Evolutionary conservation across 2,888 invertebrate genomes (phyloP).

Genomic region (Adelphocoris suturalis): DNA sequence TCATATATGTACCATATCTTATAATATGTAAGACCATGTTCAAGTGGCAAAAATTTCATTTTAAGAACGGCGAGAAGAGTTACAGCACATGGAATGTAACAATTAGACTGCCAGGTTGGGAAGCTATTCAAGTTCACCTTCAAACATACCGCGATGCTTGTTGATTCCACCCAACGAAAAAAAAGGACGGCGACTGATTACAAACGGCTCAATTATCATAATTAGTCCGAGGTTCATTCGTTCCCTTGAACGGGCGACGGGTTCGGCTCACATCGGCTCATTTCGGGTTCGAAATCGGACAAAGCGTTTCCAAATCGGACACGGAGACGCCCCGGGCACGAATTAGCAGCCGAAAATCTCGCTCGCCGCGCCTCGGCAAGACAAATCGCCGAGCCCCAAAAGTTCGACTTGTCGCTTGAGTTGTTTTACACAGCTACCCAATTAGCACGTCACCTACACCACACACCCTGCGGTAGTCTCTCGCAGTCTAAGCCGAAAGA

Average conservation of each 20-base stretch:
- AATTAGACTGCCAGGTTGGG: too few relatives aligned
- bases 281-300: neutral
- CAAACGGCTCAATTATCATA: neutral
- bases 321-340: neutral
- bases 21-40: too few relatives aligned
- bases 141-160: too few relatives aligned
- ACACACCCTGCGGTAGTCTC: neutral
- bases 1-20: too few relatives aligned
- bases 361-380: neutral
- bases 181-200: constrained; percentile 2
- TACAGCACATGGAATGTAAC: too few relatives aligned
- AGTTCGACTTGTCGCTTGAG: constrained; percentile 22
- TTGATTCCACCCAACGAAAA: too few relatives aligned
- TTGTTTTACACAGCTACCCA: constrained; percentile 57
- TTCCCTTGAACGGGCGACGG: neutral
- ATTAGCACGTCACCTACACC: constrained; percentile 50
- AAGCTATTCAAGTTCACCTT: too few relatives aligned
- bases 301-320: constrained; percentile 36
- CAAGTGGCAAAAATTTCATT: too few relatives aligned
- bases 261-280: neutral
- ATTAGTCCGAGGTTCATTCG: neutral
- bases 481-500: too few relatives aligned
- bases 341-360: neutral
- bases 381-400: constrained; percentile 26
- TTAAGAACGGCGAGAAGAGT: too few relatives aligned